Evolutionary conservation across 2,888 invertebrate species (phyloP).

Genomic region (Agrotis segetum): DNA sequence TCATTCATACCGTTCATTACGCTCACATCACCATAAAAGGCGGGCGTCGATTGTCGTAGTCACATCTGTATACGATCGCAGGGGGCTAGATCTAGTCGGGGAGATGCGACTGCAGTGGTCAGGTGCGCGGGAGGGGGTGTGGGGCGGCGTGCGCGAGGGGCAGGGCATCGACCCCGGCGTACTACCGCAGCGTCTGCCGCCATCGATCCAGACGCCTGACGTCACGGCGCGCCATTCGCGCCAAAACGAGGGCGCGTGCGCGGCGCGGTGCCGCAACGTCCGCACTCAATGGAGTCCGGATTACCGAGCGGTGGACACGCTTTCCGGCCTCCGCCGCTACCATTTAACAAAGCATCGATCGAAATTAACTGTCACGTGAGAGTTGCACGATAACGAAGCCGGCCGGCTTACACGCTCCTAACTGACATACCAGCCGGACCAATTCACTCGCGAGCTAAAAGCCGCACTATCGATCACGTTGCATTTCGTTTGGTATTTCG

Average conservation of each 20-base stretch:
- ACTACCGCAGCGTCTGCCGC: constrained; percentile 91
- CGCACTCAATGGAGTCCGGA: constrained; percentile 88
- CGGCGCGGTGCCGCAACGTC: constrained; percentile 87
- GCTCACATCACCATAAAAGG: constrained; percentile 84
- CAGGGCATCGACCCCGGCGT: constrained; percentile 89
- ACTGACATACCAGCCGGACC: constrained; percentile 71
- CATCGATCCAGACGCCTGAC: constrained; percentile 91
- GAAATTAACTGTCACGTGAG: constrained; percentile 82
- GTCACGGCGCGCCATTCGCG: constrained; percentile 90
- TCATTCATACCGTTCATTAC: constrained; percentile 84
- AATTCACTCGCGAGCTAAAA: constrained; percentile 66
- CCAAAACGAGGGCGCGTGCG: constrained; percentile 90
- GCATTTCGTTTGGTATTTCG: constrained; percentile 57
- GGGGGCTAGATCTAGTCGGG: constrained; percentile 81
- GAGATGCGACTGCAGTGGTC: constrained; percentile 89
- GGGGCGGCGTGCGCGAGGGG: constrained; percentile 76
- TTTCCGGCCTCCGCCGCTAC: constrained; percentile 80
- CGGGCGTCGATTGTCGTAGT: constrained; percentile 81
- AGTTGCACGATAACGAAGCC: constrained; percentile 75
- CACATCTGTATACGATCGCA: constrained; percentile 74
- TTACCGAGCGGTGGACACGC: constrained; percentile 86
- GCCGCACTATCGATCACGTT: constrained; percentile 67
- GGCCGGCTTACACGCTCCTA: constrained; percentile 69
- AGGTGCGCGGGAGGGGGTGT: constrained; percentile 81
- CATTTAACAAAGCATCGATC: constrained; percentile 80